phyloP scores from a whole-genome alignment of 1,140 invertebrate species.

The Octopus sinensis region DNA sequence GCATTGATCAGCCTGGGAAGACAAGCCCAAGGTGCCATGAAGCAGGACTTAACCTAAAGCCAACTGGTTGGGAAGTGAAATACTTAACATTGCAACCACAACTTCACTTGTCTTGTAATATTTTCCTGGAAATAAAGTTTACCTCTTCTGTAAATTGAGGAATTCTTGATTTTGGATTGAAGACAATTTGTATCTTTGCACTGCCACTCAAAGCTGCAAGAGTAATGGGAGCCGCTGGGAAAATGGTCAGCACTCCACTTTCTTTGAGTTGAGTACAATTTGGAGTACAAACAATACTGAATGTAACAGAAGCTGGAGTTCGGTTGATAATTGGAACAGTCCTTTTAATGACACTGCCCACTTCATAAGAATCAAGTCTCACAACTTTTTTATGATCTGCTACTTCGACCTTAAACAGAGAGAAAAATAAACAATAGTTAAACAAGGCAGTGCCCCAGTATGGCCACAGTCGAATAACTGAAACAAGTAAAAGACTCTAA shows the following conservation, averaged over 20 bases:
- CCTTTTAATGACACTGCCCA: slow-evolving; percentile 49
- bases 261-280: slow-evolving; percentile 41
- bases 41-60: no score
- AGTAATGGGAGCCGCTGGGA: slow-evolving; percentile 40
- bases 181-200: slow-evolving; percentile 45
- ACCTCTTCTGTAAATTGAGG: slow-evolving; percentile 56
- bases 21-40: no score
- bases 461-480: no score
- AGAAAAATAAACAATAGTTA: neutral
- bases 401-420: slow-evolving; percentile 48
- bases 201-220: slow-evolving; percentile 48
- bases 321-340: slow-evolving; percentile 53
- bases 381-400: slow-evolving; percentile 50
- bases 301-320: slow-evolving; percentile 53
- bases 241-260: slow-evolving; percentile 37
- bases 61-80: no score
- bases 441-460: neutral
- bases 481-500: no score
- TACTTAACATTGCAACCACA: no score
- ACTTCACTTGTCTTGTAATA: neutral
- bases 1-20: no score
- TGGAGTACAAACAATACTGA: slow-evolving; percentile 49
- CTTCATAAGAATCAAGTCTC: slow-evolving; percentile 49
- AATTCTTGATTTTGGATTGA: slow-evolving; percentile 48
- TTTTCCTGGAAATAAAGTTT: neutral